A percentile compares a stretch with the other conserved stretches of the same genome.
phyloP scores from a whole-genome alignment of 1,140 invertebrate genomes.

The Oryzaephilus surinamensis region DNA sequence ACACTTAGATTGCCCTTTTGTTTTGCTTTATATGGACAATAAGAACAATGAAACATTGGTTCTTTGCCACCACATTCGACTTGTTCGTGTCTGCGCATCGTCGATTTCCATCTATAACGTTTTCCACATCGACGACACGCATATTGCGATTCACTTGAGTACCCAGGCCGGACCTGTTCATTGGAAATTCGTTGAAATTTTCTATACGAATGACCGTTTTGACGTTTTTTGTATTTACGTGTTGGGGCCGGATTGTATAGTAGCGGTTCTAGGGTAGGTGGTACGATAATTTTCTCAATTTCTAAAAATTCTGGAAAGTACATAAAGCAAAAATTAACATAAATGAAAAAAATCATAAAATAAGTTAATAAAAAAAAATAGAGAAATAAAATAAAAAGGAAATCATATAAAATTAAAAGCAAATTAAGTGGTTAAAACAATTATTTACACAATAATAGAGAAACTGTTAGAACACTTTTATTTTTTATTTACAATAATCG shows the following conservation, averaged over 20 bases:
- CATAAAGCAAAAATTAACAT: slow-evolving; percentile 5
- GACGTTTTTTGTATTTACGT: slow-evolving; percentile 8
- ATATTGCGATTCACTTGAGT: slow-evolving; percentile 57
- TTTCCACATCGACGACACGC: slow-evolving; percentile 70
- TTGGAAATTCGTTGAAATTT: slow-evolving; percentile 32
- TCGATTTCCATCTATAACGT: slow-evolving; percentile 71
- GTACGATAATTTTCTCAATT: slow-evolving; percentile 31
- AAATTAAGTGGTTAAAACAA: slow-evolving; percentile 6
- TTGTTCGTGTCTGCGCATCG: slow-evolving; percentile 67
- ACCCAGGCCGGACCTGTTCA: slow-evolving; percentile 35
- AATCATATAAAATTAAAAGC: slow-evolving; percentile 4
- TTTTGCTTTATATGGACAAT: slow-evolving; percentile 68
- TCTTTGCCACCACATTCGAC: slow-evolving; percentile 81
- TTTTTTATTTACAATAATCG: no score
- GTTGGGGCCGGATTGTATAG: not conserved
- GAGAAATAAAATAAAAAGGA: slow-evolving; percentile 2
- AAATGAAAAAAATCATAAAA: slow-evolving; percentile 2
- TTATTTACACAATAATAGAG: no score
- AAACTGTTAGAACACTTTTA: no score
- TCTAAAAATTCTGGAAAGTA: slow-evolving; percentile 30
- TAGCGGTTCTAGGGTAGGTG: slow-evolving; percentile 9
- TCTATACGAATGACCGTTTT: slow-evolving; percentile 13
- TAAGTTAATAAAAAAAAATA: slow-evolving; percentile 8
- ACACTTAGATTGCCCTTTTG: slow-evolving; percentile 70
- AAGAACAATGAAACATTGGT: slow-evolving; percentile 67